phyloP scores from a whole-genome alignment of 2,888 invertebrate genomes.

The Agrypnus murinus region DNA sequence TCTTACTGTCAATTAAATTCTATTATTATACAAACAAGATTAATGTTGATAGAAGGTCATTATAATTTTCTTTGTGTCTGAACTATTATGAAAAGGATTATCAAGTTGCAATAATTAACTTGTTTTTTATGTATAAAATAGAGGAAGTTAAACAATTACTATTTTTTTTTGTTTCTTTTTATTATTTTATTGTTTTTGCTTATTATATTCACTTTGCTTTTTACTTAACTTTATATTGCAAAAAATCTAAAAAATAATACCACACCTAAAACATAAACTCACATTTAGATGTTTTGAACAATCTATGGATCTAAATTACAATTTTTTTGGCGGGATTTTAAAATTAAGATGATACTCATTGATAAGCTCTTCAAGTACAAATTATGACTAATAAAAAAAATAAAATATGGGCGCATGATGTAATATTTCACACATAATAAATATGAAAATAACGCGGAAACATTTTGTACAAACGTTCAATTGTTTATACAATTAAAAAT shows the following conservation, averaged over 20 bases:
- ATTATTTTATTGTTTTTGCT: background rate
- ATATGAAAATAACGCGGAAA: conserved; percentile 21
- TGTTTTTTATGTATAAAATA: conserved; percentile 2
- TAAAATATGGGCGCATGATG: conserved; percentile 13
- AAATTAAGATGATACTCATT: too few relatives aligned
- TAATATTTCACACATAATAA: conserved; percentile 6
- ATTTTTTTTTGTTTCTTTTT: background rate
- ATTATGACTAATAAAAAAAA: conserved; percentile 1
- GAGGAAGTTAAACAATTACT: background rate
- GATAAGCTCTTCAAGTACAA: conserved; percentile 7
- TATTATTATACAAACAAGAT: conserved; percentile 14
- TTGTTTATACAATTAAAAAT: conserved; percentile 10
- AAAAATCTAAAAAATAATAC: too few relatives aligned
- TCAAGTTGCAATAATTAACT: conserved; percentile 11
- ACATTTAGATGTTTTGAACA: too few relatives aligned
- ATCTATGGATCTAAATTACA: too few relatives aligned
- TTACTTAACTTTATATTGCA: too few relatives aligned
- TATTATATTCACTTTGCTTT: too few relatives aligned
- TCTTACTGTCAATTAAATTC: background rate
- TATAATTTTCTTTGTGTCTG: conserved; percentile 20
- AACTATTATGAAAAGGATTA: conserved; percentile 17
- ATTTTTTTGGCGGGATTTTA: too few relatives aligned
- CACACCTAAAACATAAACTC: too few relatives aligned
- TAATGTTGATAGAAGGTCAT: conserved; percentile 22
- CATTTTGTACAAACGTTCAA: conserved; percentile 4